Conservation (phyloP, 2,888 invertebrate genomes). For the Tiphia femorata region DNA sequence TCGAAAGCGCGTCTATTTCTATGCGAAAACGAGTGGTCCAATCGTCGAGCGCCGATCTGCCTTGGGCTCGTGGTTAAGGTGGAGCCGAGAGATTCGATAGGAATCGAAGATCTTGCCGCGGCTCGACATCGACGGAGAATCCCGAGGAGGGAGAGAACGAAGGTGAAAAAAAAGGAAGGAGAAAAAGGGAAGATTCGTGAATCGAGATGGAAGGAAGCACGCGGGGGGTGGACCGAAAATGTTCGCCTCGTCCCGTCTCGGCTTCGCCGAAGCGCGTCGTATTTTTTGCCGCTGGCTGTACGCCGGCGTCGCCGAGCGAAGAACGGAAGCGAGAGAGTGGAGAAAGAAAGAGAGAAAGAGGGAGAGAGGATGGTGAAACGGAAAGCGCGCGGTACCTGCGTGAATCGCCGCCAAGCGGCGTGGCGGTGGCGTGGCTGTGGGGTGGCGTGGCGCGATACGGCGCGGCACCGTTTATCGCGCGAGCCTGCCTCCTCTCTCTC, state of each 20-base stretch:
- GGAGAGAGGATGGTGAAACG: neutral
- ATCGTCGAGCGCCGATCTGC: too few relatives aligned
- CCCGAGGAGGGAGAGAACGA: neutral
- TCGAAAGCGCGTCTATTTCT: too few relatives aligned
- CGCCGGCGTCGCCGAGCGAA: slow-evolving; percentile 13
- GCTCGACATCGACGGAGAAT: too few relatives aligned
- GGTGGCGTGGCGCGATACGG: slow-evolving; percentile 35
- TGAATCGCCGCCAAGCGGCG: slow-evolving; percentile 10
- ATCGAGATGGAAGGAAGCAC: neutral
- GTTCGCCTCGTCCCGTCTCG: slow-evolving; percentile 18
- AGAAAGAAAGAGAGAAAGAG: neutral
- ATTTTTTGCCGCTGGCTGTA: slow-evolving; percentile 29
- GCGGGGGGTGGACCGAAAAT: slow-evolving; percentile 10
- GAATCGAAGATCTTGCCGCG: too few relatives aligned
- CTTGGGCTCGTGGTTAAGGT: too few relatives aligned
- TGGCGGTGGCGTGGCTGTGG: slow-evolving; percentile 21
- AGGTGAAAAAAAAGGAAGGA: neutral
- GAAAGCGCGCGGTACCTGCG: slow-evolving; percentile 1
- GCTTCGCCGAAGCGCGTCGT: too few relatives aligned
- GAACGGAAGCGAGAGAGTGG: neutral
- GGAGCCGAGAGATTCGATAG: too few relatives aligned
- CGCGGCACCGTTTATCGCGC: slow-evolving; percentile 59
- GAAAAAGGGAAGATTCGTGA: neutral
- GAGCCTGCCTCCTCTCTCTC: slow-evolving; percentile 22
- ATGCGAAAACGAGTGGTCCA: too few relatives aligned